Evolutionary conservation across 2,888 invertebrate species (phyloP).

Genomic region (Danaus chrysippus): DNA sequence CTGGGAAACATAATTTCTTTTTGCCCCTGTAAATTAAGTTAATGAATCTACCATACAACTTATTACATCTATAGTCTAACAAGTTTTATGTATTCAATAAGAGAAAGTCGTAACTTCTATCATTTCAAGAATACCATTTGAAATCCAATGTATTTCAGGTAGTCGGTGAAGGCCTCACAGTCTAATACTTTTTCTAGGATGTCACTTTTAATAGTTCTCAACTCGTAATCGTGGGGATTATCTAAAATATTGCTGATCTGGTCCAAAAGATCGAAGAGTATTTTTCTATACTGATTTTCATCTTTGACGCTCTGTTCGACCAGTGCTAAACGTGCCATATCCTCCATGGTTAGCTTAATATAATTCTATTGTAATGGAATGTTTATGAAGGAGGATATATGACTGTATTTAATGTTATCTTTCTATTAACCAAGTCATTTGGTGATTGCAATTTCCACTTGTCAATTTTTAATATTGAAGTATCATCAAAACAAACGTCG

Average conservation of each 20-base stretch:
- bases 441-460: constrained; percentile 39
- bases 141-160: constrained; percentile 67
- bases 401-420: constrained; percentile 34
- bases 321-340: constrained; percentile 67
- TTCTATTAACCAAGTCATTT: constrained; percentile 29
- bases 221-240: constrained; percentile 58
- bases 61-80: not conserved
- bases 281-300: constrained; percentile 49
- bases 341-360: constrained; percentile 55
- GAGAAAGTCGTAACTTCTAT: not conserved
- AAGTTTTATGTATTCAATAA: not conserved
- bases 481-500: constrained; percentile 38
- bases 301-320: constrained; percentile 61
- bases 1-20: constrained; percentile 50
- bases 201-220: constrained; percentile 51
- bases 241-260: constrained; percentile 58
- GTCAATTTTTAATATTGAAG: constrained; percentile 59
- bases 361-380: constrained; percentile 25
- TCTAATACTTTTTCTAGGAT: constrained; percentile 45
- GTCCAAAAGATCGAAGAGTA: constrained; percentile 55
- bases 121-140: constrained; percentile 44
- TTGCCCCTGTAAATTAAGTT: constrained; percentile 43
- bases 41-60: not conserved
- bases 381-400: constrained; percentile 35
- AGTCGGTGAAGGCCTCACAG: constrained; percentile 52